Conservation (phyloP, 64 coral and sea anemone species). For the Montipora capricornis region DNA sequence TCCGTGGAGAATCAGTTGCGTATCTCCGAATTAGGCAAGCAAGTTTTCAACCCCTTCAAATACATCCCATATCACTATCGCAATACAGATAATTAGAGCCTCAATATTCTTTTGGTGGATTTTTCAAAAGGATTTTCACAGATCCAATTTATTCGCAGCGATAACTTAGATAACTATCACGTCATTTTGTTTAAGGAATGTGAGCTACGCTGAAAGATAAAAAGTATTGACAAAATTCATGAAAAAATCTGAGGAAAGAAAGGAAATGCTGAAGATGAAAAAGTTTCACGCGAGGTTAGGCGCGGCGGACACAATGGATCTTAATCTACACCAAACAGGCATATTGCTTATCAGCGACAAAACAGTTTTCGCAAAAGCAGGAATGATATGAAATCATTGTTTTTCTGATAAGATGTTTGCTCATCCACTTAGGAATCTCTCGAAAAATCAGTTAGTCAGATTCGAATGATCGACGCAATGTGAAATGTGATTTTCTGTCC, state of each 20-base stretch:
- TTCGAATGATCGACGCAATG: neutral
- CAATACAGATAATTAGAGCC: neutral
- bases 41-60: slow-evolving; percentile 12
- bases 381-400: slow-evolving; percentile 12
- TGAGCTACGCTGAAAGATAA: neutral
- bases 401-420: slow-evolving; percentile 32
- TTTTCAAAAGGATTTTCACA: slow-evolving; percentile 2
- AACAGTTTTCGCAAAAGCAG: neutral
- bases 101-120: neutral
- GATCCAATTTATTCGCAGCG: neutral
- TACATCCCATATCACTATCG: neutral
- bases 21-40: neutral
- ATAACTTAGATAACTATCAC: neutral
- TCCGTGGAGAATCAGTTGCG: neutral
- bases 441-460: neutral
- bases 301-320: neutral
- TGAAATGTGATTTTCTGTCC: neutral
- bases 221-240: neutral
- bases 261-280: neutral
- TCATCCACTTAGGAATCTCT: slow-evolving; percentile 24
- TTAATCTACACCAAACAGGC: neutral
- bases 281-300: neutral
- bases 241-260: neutral
- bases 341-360: neutral
- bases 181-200: slow-evolving; percentile 30